Percentiles rank a stretch among this genome's conserved stretches.
Conservation (phyloP, 2,888 invertebrate species). For the Coelinius sp. region DNA sequence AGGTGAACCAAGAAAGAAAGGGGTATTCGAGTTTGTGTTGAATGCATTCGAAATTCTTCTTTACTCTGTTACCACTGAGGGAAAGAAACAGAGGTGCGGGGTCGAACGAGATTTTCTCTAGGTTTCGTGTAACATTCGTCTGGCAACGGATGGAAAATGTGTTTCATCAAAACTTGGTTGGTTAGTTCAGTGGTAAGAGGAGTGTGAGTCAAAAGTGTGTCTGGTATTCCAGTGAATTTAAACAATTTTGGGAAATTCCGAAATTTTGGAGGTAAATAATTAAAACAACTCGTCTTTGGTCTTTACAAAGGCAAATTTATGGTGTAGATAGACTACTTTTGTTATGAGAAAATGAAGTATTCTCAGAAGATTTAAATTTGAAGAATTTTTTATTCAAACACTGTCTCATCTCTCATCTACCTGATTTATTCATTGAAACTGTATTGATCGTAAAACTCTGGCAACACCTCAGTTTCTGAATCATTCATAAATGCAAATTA, state of each 20-base stretch:
- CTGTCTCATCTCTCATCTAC: background rate
- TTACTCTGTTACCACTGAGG: background rate
- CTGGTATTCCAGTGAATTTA: background rate
- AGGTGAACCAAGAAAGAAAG: conserved; percentile 25
- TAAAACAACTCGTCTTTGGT: background rate
- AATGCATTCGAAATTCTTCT: conserved; percentile 26
- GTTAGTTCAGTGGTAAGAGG: conserved; percentile 35
- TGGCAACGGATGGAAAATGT: conserved; percentile 40
- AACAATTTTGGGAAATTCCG: background rate
- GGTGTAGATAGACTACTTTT: background rate
- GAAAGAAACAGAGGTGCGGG: conserved; percentile 1
- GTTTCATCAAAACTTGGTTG: conserved; percentile 61
- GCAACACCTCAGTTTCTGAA: conserved; percentile 22
- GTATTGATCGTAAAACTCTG: conserved; percentile 29
- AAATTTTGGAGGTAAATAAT: background rate
- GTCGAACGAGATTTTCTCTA: background rate
- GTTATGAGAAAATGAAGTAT: background rate
- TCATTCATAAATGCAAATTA: conserved; percentile 39
- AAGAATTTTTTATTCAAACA: background rate
- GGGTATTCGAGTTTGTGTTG: conserved; percentile 24
- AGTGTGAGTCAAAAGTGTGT: background rate
- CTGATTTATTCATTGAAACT: conserved; percentile 37
- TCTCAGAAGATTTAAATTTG: background rate
- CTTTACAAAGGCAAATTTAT: background rate
- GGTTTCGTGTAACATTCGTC: background rate